Evolutionary conservation across 2,888 invertebrate genomes (phyloP).

Genomic region (Drymonia ruficornis): DNA sequence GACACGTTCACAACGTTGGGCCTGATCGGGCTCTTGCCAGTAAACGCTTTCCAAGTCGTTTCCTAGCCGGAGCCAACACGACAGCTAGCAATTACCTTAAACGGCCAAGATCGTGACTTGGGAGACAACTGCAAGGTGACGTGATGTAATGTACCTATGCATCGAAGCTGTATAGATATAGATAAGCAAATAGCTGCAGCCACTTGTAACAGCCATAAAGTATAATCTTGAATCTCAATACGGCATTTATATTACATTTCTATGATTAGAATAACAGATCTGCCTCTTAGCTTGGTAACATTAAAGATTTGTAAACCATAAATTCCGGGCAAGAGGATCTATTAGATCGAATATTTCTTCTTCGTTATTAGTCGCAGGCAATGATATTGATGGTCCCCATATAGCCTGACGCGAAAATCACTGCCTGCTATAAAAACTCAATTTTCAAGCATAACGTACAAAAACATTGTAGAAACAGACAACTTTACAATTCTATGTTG

Average conservation of each 20-base stretch:
- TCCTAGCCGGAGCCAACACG: not conserved
- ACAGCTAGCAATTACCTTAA: conserved; percentile 21
- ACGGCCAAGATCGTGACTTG: conserved; percentile 45
- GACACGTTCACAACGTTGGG: conserved; percentile 2
- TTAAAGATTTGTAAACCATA: not conserved
- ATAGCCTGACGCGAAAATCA: too few relatives aligned
- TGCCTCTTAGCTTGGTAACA: not conserved
- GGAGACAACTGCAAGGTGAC: conserved; percentile 14
- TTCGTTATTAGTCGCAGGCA: too few relatives aligned
- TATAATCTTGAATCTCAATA: not conserved
- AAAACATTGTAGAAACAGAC: too few relatives aligned
- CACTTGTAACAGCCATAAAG: not conserved
- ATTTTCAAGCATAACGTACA: too few relatives aligned
- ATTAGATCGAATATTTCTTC: too few relatives aligned
- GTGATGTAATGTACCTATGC: conserved; percentile 11
- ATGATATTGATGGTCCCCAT: too few relatives aligned
- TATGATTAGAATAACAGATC: not conserved
- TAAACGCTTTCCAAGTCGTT: not conserved
- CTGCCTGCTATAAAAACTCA: too few relatives aligned
- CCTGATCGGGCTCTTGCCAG: conserved; percentile 1
- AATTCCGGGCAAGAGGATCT: too few relatives aligned
- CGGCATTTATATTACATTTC: not conserved
- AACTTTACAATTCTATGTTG: too few relatives aligned
- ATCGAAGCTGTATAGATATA: not conserved
- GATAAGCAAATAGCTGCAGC: not conserved